phyloP scores from a whole-genome alignment of 2,113 vertebrate genomes.

The Steatornis caripensis region DNA sequence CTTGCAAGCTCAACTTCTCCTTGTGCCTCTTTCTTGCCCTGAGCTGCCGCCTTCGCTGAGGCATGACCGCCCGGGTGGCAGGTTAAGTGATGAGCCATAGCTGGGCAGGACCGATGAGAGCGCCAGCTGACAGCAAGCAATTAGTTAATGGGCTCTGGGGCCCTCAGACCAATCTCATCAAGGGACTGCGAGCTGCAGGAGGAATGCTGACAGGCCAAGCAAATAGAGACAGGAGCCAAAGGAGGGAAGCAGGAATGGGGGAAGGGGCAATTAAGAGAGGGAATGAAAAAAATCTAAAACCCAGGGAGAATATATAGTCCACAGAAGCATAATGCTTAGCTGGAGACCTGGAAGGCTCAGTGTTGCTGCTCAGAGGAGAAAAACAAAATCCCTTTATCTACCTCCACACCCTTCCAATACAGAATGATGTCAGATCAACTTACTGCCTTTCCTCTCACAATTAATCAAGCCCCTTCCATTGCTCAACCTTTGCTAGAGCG shows the following conservation, averaged over 20 bases:
- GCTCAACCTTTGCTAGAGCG: conserved; percentile 7
- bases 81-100: conserved; percentile 15
- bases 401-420: background rate
- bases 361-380: background rate
- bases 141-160: conserved; percentile 58
- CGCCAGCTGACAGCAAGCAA: background rate
- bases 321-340: background rate
- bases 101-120: background rate
- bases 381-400: conserved; percentile 16
- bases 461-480: background rate
- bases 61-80: background rate
- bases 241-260: background rate
- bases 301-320: background rate
- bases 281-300: background rate
- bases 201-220: conserved; percentile 1
- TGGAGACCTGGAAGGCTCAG: background rate
- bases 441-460: conserved; percentile 15
- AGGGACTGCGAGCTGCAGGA: background rate
- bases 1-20: background rate
- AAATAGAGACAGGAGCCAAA: background rate
- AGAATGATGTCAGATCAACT: conserved; percentile 35
- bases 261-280: background rate
- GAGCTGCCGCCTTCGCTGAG: background rate
- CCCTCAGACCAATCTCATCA: conserved; percentile 36
- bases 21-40: background rate